phyloP scores from a whole-genome alignment of 2,797 vertebrate genomes.

The Trematomus bernacchii region DNA sequence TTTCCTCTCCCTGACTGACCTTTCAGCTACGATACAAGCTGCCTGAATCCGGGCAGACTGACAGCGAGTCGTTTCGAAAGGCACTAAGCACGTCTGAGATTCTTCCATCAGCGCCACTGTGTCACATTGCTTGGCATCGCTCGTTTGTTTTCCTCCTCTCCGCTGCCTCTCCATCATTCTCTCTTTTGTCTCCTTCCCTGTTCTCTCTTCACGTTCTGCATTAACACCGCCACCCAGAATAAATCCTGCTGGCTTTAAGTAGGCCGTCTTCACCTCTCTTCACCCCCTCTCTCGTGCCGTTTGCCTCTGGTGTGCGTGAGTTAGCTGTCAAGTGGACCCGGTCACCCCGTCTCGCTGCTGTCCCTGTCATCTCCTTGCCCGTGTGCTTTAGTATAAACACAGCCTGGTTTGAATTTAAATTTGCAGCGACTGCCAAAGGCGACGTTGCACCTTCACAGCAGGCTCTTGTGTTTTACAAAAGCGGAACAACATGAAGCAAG shows the following conservation, averaged over 20 bases:
- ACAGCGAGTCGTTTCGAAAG: conserved; percentile 59
- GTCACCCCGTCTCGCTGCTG: neutral
- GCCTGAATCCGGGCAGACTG: conserved; percentile 44
- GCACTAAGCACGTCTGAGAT: conserved; percentile 52
- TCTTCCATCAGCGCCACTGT: conserved; percentile 51
- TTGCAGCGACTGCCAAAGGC: conserved; percentile 32
- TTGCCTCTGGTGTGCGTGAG: conserved; percentile 5
- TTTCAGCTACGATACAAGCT: conserved; percentile 52
- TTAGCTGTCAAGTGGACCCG: conserved; percentile 30
- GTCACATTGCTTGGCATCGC: conserved; percentile 48
- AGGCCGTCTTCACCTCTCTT: conserved; percentile 18
- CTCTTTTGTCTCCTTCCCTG: conserved; percentile 15
- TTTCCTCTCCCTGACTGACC: conserved; percentile 48
- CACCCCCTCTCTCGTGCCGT: conserved; percentile 17
- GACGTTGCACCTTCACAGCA: conserved; percentile 49
- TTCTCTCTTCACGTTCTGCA: conserved; percentile 6
- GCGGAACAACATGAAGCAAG: conserved; percentile 13
- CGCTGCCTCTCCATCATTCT: conserved; percentile 21
- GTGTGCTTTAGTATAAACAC: conserved; percentile 45
- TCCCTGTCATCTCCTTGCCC: neutral
- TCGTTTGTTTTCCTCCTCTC: conserved; percentile 40
- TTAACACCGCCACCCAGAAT: neutral
- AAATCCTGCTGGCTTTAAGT: conserved; percentile 24
- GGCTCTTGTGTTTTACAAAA: conserved; percentile 37
- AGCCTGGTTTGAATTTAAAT: conserved; percentile 61